phyloP scores from a whole-genome alignment of 2,888 invertebrate species.

The Standfussiana lucernea region DNA sequence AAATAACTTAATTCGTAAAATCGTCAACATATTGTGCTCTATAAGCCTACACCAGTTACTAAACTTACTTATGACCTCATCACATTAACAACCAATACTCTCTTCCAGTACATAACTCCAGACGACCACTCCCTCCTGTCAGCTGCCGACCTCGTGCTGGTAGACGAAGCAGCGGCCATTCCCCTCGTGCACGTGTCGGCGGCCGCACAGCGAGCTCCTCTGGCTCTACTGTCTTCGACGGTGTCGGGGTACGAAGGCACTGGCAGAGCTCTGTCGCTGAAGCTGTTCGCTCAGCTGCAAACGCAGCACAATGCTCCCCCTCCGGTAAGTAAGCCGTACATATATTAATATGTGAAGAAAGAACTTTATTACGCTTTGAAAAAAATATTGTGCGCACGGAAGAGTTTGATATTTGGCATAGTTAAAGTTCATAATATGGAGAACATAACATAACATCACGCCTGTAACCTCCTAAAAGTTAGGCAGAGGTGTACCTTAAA shows the following conservation, averaged over 20 bases:
- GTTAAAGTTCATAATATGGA: no score
- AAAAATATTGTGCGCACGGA: no score
- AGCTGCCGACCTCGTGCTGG: slow-evolving; percentile 98
- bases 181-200: slow-evolving; percentile 97
- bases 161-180: slow-evolving; percentile 99
- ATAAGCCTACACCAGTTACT: neutral
- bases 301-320: slow-evolving; percentile 91
- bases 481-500: no score
- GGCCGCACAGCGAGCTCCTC: slow-evolving; percentile 96
- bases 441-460: no score
- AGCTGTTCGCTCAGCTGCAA: slow-evolving; percentile 97
- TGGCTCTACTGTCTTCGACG: slow-evolving; percentile 98
- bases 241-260: slow-evolving; percentile 99
- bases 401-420: no score
- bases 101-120: slow-evolving; percentile 97
- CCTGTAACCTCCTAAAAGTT: no score
- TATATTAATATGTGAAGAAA: neutral
- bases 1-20: no score
- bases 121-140: slow-evolving; percentile 96
- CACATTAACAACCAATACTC: neutral
- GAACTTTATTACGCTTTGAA: neutral
- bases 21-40: neutral
- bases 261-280: slow-evolving; percentile 98
- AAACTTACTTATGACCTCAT: neutral
- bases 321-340: slow-evolving; percentile 83